Conservation (phyloP, 1,140 invertebrate species). For the Listronotus oregonensis region DNA sequence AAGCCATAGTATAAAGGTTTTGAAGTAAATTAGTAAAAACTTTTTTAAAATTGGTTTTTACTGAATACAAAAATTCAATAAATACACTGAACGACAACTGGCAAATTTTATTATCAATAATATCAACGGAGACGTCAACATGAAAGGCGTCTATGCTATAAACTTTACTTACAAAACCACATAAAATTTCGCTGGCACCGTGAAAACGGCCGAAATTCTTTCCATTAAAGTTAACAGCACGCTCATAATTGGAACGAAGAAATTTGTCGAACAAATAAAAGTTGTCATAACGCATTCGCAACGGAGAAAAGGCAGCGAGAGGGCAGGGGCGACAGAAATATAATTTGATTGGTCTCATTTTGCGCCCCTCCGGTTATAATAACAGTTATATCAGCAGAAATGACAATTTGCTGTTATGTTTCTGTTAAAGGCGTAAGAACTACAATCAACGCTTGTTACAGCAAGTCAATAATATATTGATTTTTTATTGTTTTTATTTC, state of each 20-base stretch:
- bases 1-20: no score
- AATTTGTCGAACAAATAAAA: constrained; percentile 35
- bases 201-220: constrained; percentile 31
- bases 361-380: constrained; percentile 18
- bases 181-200: constrained; percentile 27
- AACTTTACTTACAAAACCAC: constrained; percentile 21
- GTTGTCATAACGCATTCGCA: constrained; percentile 27
- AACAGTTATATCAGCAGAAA: constrained; percentile 27
- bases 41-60: no score
- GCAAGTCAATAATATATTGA: no score
- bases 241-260: constrained; percentile 31
- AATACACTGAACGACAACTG: background rate
- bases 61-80: no score
- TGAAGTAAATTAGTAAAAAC: no score
- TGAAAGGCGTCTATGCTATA: constrained; percentile 9
- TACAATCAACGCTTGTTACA: constrained; percentile 6
- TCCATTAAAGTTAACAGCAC: constrained; percentile 33
- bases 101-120: constrained; percentile 25
- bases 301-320: constrained; percentile 5
- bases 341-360: constrained; percentile 33
- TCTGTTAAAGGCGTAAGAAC: constrained; percentile 13
- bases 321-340: constrained; percentile 7
- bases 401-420: constrained; percentile 13
- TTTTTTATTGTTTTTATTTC: no score
- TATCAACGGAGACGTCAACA: constrained; percentile 7